Evolutionary conservation across 2,888 invertebrate species (phyloP).

Genomic region (Stenchaetothrips biformis): DNA sequence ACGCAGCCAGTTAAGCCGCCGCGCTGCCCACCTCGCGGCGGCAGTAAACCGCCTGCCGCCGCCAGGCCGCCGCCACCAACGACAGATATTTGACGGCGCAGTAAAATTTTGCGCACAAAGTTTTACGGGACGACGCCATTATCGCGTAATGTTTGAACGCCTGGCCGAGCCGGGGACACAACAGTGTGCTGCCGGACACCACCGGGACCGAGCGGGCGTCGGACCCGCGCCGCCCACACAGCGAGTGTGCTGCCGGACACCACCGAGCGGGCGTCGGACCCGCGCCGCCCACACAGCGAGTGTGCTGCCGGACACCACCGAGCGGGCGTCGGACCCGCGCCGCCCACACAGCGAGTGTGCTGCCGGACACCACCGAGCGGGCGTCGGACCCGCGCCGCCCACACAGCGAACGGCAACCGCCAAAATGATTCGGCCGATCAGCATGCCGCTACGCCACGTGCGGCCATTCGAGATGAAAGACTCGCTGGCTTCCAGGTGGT

Average conservation of each 20-base stretch:
- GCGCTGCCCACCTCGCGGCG: not conserved
- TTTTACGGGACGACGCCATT: not conserved
- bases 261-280: no score
- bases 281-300: not conserved
- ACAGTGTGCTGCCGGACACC: not conserved
- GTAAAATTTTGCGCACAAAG: not conserved
- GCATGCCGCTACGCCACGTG: no score
- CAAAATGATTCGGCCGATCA: no score
- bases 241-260: no score
- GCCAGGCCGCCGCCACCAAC: not conserved
- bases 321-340: not conserved
- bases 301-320: not conserved
- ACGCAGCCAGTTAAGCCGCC: no score
- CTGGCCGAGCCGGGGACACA: not conserved
- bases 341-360: not conserved
- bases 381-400: no score
- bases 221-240: no score
- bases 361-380: not conserved
- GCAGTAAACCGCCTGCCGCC: not conserved
- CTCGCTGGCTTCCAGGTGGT: no score
- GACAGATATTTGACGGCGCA: not conserved
- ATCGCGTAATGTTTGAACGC: not conserved
- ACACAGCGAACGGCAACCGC: no score
- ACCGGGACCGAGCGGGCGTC: not conserved
- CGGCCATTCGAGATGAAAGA: no score